These are phyloP conservation scores for Apantesis nais DNA, from an alignment of 2,888 invertebrate species.

Conservation along the genomic window DNA sequence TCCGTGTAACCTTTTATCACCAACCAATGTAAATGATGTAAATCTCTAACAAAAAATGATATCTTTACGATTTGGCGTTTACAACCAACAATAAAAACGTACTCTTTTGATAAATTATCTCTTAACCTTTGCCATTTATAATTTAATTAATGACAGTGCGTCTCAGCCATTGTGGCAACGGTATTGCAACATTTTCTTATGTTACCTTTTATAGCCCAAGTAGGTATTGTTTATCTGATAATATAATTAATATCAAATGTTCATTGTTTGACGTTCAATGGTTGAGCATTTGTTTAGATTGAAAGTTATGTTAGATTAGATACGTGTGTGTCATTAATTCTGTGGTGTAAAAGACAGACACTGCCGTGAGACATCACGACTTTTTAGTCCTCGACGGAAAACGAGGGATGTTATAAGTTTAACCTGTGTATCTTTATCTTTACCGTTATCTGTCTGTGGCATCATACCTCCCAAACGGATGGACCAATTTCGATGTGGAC, in stretches of 20 bases:
- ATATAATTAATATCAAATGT: conserved; percentile 43
- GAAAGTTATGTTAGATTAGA: not conserved
- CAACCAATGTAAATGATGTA: not conserved
- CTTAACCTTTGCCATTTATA: conserved; percentile 48
- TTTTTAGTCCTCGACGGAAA: too few relatives aligned
- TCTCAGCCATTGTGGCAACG: conserved; percentile 48
- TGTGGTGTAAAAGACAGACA: too few relatives aligned
- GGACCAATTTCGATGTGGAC: too few relatives aligned
- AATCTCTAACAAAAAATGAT: not conserved
- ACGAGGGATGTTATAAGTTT: too few relatives aligned
- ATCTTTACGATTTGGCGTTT: not conserved
- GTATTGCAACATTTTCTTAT: conserved; percentile 48
- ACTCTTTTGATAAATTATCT: conserved; percentile 19
- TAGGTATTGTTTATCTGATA: conserved; percentile 20
- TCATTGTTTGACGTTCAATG: conserved; percentile 24
- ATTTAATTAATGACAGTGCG: conserved; percentile 63
- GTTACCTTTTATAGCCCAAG: conserved; percentile 19
- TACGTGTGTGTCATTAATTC: not conserved
- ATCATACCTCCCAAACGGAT: too few relatives aligned
- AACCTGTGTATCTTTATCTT: too few relatives aligned
- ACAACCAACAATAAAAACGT: conserved; percentile 1
- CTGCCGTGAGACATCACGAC: too few relatives aligned
- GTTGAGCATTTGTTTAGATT: conserved; percentile 1
- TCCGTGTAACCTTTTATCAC: too few relatives aligned
- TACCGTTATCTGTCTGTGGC: too few relatives aligned